Evolutionary conservation across 2,113 vertebrate species (phyloP).

Genomic region (Alligator mississippiensis): DNA sequence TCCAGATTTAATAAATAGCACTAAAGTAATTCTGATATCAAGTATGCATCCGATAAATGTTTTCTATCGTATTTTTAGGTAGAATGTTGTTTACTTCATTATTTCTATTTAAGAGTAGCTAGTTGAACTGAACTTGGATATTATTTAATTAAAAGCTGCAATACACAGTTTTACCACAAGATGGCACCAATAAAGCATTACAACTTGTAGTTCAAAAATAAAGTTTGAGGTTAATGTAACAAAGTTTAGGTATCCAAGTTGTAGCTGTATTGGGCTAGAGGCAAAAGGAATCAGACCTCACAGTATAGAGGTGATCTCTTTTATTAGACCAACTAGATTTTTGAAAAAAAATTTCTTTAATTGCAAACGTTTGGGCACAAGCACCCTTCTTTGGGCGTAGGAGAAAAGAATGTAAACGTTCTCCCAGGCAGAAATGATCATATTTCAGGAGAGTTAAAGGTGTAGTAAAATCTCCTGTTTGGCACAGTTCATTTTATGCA

Average conservation of each 20-base stretch:
- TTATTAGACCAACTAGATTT: fast-evolving
- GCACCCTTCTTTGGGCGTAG: too few relatives aligned
- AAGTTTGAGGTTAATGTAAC: not conserved
- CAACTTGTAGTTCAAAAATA: not conserved
- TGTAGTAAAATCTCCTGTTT: too few relatives aligned
- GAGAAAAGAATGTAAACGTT: too few relatives aligned
- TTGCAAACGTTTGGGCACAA: too few relatives aligned
- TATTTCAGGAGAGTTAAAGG: too few relatives aligned
- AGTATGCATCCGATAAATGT: not conserved
- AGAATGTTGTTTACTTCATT: not conserved
- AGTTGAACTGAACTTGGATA: not conserved
- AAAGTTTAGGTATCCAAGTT: too few relatives aligned
- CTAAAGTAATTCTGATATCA: not conserved
- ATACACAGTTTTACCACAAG: constrained; percentile 67
- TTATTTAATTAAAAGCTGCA: not conserved
- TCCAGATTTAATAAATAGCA: not conserved
- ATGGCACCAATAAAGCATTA: constrained; percentile 66
- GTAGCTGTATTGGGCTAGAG: too few relatives aligned
- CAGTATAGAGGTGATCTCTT: too few relatives aligned
- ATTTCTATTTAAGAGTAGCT: not conserved
- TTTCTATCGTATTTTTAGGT: not conserved
- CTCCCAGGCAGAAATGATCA: too few relatives aligned
- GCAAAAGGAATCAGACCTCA: too few relatives aligned
- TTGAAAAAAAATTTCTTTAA: too few relatives aligned
- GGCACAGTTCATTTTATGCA: too few relatives aligned